These are phyloP conservation scores for Botrylloides violaceus DNA, from an alignment of 23 tunicate species.

Conservation along the genomic window DNA sequence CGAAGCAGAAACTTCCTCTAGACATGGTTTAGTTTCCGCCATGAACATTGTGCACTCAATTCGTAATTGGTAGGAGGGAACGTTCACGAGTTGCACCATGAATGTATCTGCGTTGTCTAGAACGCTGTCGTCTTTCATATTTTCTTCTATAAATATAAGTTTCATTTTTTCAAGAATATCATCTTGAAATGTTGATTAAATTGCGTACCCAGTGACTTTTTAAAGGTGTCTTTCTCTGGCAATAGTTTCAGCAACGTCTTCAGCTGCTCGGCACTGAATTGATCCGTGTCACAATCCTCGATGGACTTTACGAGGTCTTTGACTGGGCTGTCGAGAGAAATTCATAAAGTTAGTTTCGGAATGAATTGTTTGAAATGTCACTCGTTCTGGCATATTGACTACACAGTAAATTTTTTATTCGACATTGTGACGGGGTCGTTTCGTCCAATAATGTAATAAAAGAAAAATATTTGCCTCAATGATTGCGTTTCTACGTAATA, in stretches of 20 bases:
- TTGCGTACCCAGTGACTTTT: slow-evolving; percentile 42
- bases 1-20: slow-evolving; percentile 59
- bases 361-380: not conserved
- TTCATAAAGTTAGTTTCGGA: not conserved
- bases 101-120: slow-evolving; percentile 77
- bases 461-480: too few relatives aligned
- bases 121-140: slow-evolving; percentile 13
- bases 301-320: slow-evolving; percentile 13
- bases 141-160: slow-evolving; percentile 12
- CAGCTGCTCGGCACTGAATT: slow-evolving; percentile 39
- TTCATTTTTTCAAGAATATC: not conserved
- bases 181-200: not conserved
- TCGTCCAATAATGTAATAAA: too few relatives aligned
- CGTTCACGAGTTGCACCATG: slow-evolving; percentile 27
- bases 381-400: too few relatives aligned
- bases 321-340: slow-evolving; percentile 5
- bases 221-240: slow-evolving; percentile 66
- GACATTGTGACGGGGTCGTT: too few relatives aligned
- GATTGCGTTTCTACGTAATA: too few relatives aligned
- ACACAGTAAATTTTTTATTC: too few relatives aligned
- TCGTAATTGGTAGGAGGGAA: slow-evolving; percentile 62
- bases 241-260: slow-evolving; percentile 52
- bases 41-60: slow-evolving; percentile 66
- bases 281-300: slow-evolving; percentile 10
- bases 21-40: slow-evolving; percentile 48